phyloP scores from a whole-genome alignment of 2,113 vertebrate species.

The Pedionomus torquatus region DNA sequence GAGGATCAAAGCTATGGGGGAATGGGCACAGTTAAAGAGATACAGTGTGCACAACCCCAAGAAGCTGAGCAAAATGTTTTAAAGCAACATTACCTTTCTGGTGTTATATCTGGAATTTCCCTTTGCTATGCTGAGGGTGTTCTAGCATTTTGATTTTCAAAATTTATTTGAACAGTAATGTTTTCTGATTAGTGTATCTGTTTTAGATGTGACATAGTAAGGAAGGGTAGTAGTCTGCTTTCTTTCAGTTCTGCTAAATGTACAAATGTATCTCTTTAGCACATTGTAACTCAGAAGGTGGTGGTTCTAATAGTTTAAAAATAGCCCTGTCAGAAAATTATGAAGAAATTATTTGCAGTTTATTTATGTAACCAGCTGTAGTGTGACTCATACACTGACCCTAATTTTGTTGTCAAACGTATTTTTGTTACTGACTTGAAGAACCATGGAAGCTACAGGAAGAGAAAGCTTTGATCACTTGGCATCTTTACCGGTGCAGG shows the following conservation, averaged over 20 bases:
- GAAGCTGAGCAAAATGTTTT: background rate
- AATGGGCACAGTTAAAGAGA: background rate
- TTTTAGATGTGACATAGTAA: background rate
- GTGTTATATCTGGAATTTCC: background rate
- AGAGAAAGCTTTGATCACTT: background rate
- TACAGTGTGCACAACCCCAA: background rate
- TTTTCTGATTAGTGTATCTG: background rate
- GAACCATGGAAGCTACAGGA: background rate
- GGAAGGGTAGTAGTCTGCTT: background rate
- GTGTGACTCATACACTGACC: background rate
- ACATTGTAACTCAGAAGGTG: background rate
- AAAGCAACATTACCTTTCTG: background rate
- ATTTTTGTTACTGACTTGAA: background rate
- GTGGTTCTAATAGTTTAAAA: background rate
- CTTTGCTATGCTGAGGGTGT: background rate
- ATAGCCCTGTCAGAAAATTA: background rate
- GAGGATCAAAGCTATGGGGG: background rate
- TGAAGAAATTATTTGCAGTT: background rate
- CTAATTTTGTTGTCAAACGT: background rate
- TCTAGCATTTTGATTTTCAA: background rate
- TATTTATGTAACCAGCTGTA: fast-evolving
- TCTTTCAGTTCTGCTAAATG: background rate
- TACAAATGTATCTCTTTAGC: background rate
- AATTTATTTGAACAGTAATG: fast-evolving
- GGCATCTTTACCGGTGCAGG: background rate